Evolutionary conservation across 2,797 vertebrate species (phyloP).

Genomic region (Danionella dracula): DNA sequence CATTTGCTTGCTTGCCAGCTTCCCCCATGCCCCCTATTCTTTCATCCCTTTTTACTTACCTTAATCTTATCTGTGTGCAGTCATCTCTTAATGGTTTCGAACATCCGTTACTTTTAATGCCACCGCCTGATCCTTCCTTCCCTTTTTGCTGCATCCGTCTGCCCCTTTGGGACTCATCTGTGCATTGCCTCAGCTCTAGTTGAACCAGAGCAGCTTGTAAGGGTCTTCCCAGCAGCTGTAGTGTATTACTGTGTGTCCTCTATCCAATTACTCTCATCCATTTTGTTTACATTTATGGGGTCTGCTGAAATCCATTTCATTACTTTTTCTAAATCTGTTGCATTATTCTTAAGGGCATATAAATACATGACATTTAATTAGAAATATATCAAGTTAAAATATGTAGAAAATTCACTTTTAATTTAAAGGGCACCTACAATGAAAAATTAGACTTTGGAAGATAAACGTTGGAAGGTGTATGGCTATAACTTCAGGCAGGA

Average conservation of each 20-base stretch:
- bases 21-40: slow-evolving; percentile 44
- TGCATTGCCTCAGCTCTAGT: slow-evolving; percentile 32
- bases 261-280: not conserved
- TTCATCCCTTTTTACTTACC: slow-evolving; percentile 30
- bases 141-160: not conserved
- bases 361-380: too few species aligned
- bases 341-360: too few species aligned
- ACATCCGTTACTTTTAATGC: slow-evolving; percentile 9
- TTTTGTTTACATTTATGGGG: not conserved
- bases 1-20: slow-evolving; percentile 34
- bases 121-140: not conserved
- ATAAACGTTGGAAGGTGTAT: too few species aligned
- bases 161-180: slow-evolving; percentile 22
- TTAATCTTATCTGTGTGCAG: slow-evolving; percentile 1
- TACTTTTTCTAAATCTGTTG: too few species aligned
- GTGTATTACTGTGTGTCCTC: not conserved
- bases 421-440: too few species aligned
- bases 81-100: slow-evolving; percentile 1
- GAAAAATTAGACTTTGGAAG: too few species aligned
- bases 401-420: too few species aligned
- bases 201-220: slow-evolving; percentile 1
- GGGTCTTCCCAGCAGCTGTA: too few species aligned
- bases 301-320: too few species aligned
- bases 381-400: too few species aligned
- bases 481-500: too few species aligned